Percentiles rank a stretch among this genome's conserved stretches.
These are phyloP conservation scores for Motacilla tschutschensis DNA, from an alignment of 2,113 vertebrate genomes.

Conservation along the genomic window DNA sequence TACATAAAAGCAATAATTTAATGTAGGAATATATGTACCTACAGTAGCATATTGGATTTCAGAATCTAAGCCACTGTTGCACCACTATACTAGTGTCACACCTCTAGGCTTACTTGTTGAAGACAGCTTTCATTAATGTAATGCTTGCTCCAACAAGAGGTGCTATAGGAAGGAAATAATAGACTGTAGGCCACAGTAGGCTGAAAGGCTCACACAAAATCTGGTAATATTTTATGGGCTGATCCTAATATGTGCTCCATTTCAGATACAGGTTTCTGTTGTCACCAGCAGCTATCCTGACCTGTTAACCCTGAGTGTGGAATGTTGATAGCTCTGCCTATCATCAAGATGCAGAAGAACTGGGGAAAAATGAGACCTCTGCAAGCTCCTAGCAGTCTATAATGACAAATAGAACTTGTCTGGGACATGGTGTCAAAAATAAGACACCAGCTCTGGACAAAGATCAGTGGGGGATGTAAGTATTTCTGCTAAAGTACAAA, in stretches of 20 bases:
- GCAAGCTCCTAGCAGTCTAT: not conserved
- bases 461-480: not conserved
- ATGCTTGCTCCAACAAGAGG: not conserved
- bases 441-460: constrained; percentile 10
- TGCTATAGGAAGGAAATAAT: not conserved
- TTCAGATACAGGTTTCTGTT: not conserved
- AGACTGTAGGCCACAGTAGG: not conserved
- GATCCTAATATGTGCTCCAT: not conserved
- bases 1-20: not conserved
- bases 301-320: not conserved
- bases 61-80: not conserved
- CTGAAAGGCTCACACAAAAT: not conserved
- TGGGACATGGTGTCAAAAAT: constrained; percentile 34
- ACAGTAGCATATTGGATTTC: not conserved
- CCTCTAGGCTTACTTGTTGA: not conserved
- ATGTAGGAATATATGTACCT: not conserved
- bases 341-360: not conserved
- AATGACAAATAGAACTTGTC: constrained; percentile 25
- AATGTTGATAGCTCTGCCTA: not conserved
- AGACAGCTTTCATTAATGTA: not conserved
- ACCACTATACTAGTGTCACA: not conserved
- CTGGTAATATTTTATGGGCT: not conserved
- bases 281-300: not conserved
- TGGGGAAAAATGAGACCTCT: not conserved
- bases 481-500: constrained; percentile 27